phyloP scores from a whole-genome alignment of 2,888 invertebrate genomes.

The Macrosiphum euphorbiae region DNA sequence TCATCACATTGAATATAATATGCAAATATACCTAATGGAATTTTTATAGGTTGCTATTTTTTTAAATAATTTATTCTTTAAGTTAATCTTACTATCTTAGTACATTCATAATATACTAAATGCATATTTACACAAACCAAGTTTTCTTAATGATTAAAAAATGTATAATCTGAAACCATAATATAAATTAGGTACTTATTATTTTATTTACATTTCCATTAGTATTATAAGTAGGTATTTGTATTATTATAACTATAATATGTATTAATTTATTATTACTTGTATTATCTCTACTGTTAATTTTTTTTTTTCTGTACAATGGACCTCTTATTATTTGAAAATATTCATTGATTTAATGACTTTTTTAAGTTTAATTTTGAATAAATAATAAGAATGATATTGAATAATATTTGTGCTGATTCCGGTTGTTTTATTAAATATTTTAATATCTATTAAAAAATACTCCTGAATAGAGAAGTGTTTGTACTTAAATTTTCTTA shows the following conservation, averaged over 20 bases:
- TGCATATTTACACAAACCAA: background rate
- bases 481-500: background rate
- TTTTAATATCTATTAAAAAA: background rate
- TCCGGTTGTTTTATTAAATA: background rate
- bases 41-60: background rate
- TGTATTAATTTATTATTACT: background rate
- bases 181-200: background rate
- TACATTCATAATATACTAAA: background rate
- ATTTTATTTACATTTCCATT: background rate
- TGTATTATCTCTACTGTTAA: background rate
- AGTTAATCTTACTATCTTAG: background rate
- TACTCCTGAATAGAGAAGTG: background rate
- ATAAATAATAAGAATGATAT: background rate
- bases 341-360: background rate
- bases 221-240: background rate
- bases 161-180: background rate
- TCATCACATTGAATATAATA: background rate
- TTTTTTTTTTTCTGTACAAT: background rate
- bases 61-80: background rate
- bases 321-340: background rate
- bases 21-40: background rate
- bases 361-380: background rate
- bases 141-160: background rate
- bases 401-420: background rate
- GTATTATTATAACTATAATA: background rate